A percentile compares a stretch with the other conserved stretches of the same genome.
Conservation (phyloP, 2,113 vertebrate species). For the Pterocles gutturalis region DNA sequence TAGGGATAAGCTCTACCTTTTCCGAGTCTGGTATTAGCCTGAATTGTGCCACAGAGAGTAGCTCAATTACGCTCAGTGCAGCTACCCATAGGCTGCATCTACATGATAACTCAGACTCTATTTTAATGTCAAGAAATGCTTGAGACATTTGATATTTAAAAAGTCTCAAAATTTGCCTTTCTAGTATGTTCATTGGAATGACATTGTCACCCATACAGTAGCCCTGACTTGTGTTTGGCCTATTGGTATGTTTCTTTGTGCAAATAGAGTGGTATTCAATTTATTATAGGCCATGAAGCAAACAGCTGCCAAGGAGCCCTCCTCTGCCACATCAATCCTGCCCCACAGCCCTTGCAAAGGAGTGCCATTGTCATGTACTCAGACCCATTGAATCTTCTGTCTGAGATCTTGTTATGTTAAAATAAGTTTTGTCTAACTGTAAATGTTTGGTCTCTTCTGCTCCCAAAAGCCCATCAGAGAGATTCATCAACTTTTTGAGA, state of each 20-base stretch:
- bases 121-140: not conserved
- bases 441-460: not conserved
- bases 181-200: not conserved
- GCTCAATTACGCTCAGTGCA: not conserved
- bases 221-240: not conserved
- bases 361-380: not conserved
- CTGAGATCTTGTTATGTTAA: not conserved
- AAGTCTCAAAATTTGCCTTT: not conserved
- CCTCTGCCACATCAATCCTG: rapidly evolving
- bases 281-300: not conserved
- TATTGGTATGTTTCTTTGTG: not conserved
- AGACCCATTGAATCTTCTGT: not conserved
- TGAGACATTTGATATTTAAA: not conserved
- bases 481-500: not conserved
- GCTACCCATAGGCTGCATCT: not conserved
- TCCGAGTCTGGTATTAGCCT: not conserved
- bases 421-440: not conserved
- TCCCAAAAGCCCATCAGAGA: not conserved
- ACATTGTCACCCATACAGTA: not conserved
- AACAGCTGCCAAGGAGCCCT: not conserved
- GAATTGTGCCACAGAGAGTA: not conserved
- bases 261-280: not conserved
- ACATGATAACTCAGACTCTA: not conserved
- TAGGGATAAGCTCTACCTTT: not conserved
- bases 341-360: not conserved